phyloP scores from a whole-genome alignment of 1,140 invertebrate species.

The Calycopis cecrops region DNA sequence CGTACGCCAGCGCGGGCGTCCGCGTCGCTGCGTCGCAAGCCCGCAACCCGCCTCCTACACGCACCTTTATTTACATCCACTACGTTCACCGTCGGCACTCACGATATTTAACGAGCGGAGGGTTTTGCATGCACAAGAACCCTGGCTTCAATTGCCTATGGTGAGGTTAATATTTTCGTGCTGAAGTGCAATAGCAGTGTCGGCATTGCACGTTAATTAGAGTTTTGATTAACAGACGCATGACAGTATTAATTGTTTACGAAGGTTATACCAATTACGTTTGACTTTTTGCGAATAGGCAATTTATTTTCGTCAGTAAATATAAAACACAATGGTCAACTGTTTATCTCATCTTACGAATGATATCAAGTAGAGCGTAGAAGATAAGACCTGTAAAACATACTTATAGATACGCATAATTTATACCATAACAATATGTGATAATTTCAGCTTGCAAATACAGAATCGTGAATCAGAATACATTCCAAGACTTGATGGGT shows the following conservation, averaged over 20 bases:
- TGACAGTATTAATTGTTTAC: not conserved
- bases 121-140: constrained; percentile 38
- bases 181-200: constrained; percentile 12
- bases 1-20: constrained; percentile 20
- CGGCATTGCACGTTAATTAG: constrained; percentile 2
- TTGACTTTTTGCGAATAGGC: too few species aligned
- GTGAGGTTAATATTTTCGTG: constrained; percentile 31
- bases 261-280: not conserved
- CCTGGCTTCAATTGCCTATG: constrained; percentile 36
- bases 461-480: constrained; percentile 31
- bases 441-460: constrained; percentile 7
- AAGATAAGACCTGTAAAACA: too few species aligned
- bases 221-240: too few species aligned
- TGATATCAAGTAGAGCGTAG: too few species aligned
- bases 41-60: constrained; percentile 32
- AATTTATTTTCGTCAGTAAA: too few species aligned
- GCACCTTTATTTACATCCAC: constrained; percentile 63
- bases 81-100: constrained; percentile 1
- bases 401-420: too few species aligned
- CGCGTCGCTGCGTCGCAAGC: constrained; percentile 3
- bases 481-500: constrained; percentile 27
- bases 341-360: too few species aligned
- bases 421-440: not conserved
- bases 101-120: constrained; percentile 42
- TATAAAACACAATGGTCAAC: too few species aligned